A percentile compares a stretch with the other conserved stretches of the same genome.
Evolutionary conservation across 2,888 invertebrate genomes (phyloP).

Genomic region (Noctua janthe): DNA sequence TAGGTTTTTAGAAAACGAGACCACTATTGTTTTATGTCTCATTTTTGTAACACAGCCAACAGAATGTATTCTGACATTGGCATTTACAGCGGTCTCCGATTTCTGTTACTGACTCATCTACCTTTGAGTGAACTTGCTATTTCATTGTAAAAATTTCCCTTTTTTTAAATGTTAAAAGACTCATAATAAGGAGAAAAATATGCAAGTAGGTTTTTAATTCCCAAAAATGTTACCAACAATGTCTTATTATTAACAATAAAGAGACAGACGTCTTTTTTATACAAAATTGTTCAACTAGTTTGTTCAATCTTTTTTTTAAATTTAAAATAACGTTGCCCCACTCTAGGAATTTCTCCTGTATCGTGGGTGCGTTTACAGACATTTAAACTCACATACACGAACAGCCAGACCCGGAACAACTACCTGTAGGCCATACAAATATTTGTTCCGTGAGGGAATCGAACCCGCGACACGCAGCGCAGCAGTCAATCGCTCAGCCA

Average conservation of each 20-base stretch:
- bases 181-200: neutral
- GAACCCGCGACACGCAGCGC: too few relatives aligned
- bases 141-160: neutral
- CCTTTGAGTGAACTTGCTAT: neutral
- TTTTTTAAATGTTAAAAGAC: neutral
- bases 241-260: neutral
- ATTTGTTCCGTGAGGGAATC: too few relatives aligned
- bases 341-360: too few relatives aligned
- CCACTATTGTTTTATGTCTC: conserved; percentile 39
- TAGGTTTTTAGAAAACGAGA: conserved; percentile 19
- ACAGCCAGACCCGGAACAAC: too few relatives aligned
- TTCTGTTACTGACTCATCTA: conserved; percentile 46
- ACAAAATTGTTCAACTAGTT: neutral
- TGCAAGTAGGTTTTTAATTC: neutral
- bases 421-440: too few relatives aligned
- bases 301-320: neutral
- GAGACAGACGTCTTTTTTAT: neutral
- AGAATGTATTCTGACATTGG: conserved; percentile 54
- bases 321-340: too few relatives aligned
- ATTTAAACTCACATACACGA: too few relatives aligned
- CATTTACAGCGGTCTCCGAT: conserved; percentile 46
- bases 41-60: conserved; percentile 60
- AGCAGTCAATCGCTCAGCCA: too few relatives aligned
- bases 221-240: neutral
- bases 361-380: too few relatives aligned